Percentiles rank a stretch among this genome's conserved stretches.
phyloP scores from a whole-genome alignment of 2,113 vertebrate genomes.

The Bubo scandiacus region DNA sequence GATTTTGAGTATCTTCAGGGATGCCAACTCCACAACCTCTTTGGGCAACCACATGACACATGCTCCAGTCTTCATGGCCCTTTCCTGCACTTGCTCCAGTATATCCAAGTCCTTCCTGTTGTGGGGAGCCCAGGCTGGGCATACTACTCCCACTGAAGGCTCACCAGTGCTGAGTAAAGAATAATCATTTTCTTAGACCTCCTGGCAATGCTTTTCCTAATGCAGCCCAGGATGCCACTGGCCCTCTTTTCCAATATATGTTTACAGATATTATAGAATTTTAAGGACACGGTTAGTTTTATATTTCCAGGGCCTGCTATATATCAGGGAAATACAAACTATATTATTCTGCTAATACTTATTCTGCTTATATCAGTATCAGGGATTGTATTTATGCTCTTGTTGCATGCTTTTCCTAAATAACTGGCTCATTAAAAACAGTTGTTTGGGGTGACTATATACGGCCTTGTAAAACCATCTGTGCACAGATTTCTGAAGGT shows the following conservation, averaged over 20 bases:
- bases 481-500: not conserved
- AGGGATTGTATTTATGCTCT: not conserved
- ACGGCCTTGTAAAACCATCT: constrained; percentile 9
- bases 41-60: not conserved
- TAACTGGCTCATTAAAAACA: constrained; percentile 10
- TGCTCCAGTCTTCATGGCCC: not conserved
- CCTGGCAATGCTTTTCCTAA: not conserved
- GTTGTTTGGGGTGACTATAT: not conserved
- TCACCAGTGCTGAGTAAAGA: not conserved
- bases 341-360: not conserved
- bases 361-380: not conserved
- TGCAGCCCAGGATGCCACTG: not conserved
- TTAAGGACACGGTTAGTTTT: not conserved
- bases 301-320: not conserved
- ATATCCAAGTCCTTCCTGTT: not conserved
- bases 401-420: not conserved
- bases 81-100: not conserved
- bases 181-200: not conserved
- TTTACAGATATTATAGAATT: not conserved
- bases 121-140: not conserved
- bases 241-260: not conserved
- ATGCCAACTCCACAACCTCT: not conserved
- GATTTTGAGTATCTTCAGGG: not conserved
- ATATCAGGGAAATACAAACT: not conserved
- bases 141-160: not conserved